Percentiles rank a stretch among this genome's conserved stretches.
Conservation (phyloP, 2,797 vertebrate species). For the Microchirus variegatus region DNA sequence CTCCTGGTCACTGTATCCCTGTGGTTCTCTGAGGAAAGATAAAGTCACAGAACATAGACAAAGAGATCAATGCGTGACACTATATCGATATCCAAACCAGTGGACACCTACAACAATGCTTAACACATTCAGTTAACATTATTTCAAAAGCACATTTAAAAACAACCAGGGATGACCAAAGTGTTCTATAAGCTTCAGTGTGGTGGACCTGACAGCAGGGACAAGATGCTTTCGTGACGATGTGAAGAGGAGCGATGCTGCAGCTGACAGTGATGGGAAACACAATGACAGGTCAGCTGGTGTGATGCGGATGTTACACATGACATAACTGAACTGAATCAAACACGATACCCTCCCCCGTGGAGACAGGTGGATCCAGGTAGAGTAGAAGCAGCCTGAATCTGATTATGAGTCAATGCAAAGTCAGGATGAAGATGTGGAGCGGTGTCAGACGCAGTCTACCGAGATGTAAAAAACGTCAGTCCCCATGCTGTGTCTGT, state of each 20-base stretch:
- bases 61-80: slow-evolving; percentile 40
- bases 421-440: neutral
- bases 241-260: neutral
- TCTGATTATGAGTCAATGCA: neutral
- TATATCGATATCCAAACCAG: slow-evolving; percentile 37
- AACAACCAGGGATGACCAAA: too few relatives aligned
- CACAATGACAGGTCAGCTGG: neutral
- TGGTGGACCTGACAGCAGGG: neutral
- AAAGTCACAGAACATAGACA: slow-evolving; percentile 36
- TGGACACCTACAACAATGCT: slow-evolving; percentile 16
- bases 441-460: neutral
- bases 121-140: neutral
- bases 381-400: neutral
- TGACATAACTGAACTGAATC: neutral
- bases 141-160: too few relatives aligned
- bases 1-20: slow-evolving; percentile 47
- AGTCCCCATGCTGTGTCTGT: neutral
- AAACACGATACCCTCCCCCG: neutral
- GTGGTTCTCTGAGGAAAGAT: slow-evolving; percentile 41
- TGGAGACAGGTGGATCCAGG: neutral
- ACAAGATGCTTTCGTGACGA: neutral
- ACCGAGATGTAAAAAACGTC: neutral
- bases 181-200: too few relatives aligned
- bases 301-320: neutral
- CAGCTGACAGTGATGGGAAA: neutral